Conservation (phyloP, 2,113 vertebrate genomes). For the Falcunculus frontatus region DNA sequence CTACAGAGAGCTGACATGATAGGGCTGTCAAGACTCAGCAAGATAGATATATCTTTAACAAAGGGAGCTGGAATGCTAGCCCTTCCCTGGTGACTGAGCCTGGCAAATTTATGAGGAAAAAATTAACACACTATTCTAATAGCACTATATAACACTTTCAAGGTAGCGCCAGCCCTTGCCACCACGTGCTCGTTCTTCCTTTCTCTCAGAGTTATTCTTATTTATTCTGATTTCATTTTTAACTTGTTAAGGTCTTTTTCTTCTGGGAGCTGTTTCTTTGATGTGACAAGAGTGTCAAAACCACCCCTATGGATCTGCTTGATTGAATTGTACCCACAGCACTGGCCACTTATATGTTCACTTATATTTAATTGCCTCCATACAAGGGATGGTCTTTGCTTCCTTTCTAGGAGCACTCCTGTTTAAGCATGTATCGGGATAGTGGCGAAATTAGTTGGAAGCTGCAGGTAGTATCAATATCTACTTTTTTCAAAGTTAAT, state of each 20-base stretch:
- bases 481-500: not conserved
- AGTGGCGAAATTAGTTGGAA: not conserved
- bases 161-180: not conserved
- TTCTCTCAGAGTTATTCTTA: not conserved
- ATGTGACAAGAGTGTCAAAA: slow-evolving; percentile 39
- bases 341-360: not conserved
- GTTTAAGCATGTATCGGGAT: not conserved
- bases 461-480: not conserved
- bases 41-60: slow-evolving; percentile 70
- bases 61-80: slow-evolving; percentile 36
- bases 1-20: slow-evolving; percentile 68
- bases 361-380: slow-evolving; percentile 3
- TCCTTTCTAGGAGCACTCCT: not conserved
- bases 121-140: not conserved
- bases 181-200: not conserved
- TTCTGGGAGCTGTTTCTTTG: slow-evolving; percentile 10
- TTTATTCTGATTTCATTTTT: slow-evolving; percentile 10
- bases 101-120: slow-evolving; percentile 55
- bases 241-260: slow-evolving; percentile 7
- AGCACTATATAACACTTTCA: not conserved
- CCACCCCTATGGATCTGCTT: not conserved
- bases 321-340: not conserved
- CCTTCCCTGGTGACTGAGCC: slow-evolving; percentile 34
- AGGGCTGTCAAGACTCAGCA: slow-evolving; percentile 65
- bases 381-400: not conserved